Evolutionary conservation across 2,113 vertebrate species (phyloP).

Genomic region (Fulica atra): DNA sequence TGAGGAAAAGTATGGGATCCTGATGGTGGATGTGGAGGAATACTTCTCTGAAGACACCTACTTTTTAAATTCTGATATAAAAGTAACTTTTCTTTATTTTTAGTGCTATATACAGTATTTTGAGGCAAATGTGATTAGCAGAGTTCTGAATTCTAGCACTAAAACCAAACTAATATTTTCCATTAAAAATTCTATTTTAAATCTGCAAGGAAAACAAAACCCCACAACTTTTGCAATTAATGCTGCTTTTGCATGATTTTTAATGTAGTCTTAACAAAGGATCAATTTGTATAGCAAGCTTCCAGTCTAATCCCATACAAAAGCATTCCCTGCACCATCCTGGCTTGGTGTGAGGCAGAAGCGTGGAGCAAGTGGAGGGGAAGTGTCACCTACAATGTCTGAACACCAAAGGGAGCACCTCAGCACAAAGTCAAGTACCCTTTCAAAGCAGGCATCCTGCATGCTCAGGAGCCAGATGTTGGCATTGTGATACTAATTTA

Average conservation of each 20-base stretch:
- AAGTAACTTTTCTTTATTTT: not conserved
- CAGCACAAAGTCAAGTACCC: not conserved
- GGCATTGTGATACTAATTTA: not conserved
- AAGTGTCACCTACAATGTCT: not conserved
- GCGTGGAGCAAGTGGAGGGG: not conserved
- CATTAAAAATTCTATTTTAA: not conserved
- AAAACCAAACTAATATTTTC: not conserved
- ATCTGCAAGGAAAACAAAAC: not conserved
- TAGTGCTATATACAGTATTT: not conserved
- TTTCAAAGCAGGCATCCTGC: not conserved
- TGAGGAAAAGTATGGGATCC: not conserved
- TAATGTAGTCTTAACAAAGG: accelerated
- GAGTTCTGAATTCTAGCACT: accelerated
- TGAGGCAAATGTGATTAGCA: not conserved
- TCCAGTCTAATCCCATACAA: not conserved
- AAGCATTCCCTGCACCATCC: accelerated
- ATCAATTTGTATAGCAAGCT: accelerated
- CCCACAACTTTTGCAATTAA: not conserved
- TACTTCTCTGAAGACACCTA: not conserved
- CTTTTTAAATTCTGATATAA: not conserved
- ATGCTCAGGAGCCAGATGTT: not conserved
- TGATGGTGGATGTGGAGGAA: not conserved
- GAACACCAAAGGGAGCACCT: conserved; percentile 13
- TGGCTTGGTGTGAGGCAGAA: accelerated
- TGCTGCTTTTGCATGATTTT: not conserved